Base-by-base conservation (phyloP, 2,797 vertebrate genomes). In the Echeneis naucrates region DNA sequence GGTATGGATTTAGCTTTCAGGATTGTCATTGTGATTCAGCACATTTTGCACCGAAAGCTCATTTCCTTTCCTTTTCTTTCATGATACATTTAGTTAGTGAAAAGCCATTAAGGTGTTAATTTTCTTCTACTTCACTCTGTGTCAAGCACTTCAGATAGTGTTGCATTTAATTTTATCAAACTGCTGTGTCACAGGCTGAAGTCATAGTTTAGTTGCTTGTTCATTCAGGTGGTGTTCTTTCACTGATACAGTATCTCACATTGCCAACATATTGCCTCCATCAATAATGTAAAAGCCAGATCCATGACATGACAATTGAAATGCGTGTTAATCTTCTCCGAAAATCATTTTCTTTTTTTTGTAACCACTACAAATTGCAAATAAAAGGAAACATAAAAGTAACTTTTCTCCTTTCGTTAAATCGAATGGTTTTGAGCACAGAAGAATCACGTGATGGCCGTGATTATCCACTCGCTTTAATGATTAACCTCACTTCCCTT, bases 81-180 rank as follows among this genome's bases (percentile, higher is more conserved):
- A 37, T 37, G 9, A 37, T 35, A 35, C 33, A 35, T 8, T 8
- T 8, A 35, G 33, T 35, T 42, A 26, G 1, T 32, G 8, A 55
- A 35, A 45, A 32, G 35, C 10, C 16, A 21, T 12, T 21, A 3
- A n/a, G 17, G 30, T 53, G 14, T 52, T 32, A 17, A 19, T 17
- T 42, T 17, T 7, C 42, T 42, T 42, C 16, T 19, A 42, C 6
- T 17, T 67, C 11, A 38, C 44, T 59, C 24, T 35, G 14, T 47
- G 44, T 57, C 11, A 42, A 19, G 38, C 38, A 1, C 14, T 0
- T 35, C 12, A 26, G 44, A 58, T 68, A 42, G 21, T 33, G 21
- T 52, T 21, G 3, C 37, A 51, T 53, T 19, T 53, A 45, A 53
- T 21, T 57, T n/a, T 48, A 13, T 68, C 45, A 42, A 42, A 42